Base-by-base conservation (phyloP, 2,797 vertebrate species). In the Furcifer pardalis region DNA sequence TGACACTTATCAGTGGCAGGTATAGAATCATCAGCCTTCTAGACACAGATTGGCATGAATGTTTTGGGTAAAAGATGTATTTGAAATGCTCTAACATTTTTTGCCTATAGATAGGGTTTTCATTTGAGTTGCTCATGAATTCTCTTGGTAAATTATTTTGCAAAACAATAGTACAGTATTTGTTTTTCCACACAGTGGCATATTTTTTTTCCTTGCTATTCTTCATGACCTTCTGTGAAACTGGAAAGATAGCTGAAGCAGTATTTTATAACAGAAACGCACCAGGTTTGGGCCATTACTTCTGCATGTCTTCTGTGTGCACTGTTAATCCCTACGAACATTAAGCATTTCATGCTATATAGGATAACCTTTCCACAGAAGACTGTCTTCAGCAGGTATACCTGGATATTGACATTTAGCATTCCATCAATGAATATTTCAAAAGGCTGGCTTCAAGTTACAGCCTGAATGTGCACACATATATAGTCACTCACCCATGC, bases 341-440 rank as follows among this genome's bases (percentile, higher is more conserved):
- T 32, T 4, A 59, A 74, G 19, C 19, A 52, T 59, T 30, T 59
- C 46, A 44, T 35, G 37, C 68, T 63, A 3, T 63, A 3, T 52
- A 10, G 37, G 83, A 63, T 37, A 46, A 35, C 40, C 42, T 81
- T 68, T 32, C 35, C 40, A 25, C 81, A 0, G 0, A 81, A 84
- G 68, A 88, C 42, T 4, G 0, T 66, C 59, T 65, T 35, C 3
- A 1, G 79, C 79, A 88, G 86, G 73, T 52, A 32, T 9, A 59
- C 77, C 0, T 0, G 65, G 81, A 73, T 75, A 12, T 73, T 89
- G 56, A 0, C 0, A 37, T 90, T 91, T 89, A 90, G 63, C 0
- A 0, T 69, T 84, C 52, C 2, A 0, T 19, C 65, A 83, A 91
- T 92, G 83, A 90, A 90, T 93, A 90, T 88, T 94, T 93, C 77